These are phyloP conservation scores for Paramormyrops kingsleyae DNA, from an alignment of 2,113 vertebrate species.

Conservation along the genomic window DNA sequence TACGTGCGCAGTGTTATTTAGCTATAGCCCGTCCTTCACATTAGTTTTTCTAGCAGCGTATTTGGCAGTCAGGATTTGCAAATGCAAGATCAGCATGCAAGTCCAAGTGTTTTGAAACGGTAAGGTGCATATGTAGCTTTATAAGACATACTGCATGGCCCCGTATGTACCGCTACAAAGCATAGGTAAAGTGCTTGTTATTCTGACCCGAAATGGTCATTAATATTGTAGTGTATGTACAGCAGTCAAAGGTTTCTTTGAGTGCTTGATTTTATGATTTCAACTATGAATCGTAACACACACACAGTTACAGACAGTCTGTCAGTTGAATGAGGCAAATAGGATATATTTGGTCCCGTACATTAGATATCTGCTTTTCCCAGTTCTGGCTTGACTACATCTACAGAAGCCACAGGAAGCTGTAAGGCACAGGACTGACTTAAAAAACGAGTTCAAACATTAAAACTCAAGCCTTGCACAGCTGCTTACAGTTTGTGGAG, in stretches of 20 bases:
- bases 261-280: neutral
- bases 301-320: neutral
- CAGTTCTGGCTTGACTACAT: neutral
- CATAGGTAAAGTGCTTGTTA: neutral
- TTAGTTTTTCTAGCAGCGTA: neutral
- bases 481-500: neutral
- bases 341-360: neutral
- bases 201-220: neutral
- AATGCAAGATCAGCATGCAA: neutral
- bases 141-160: neutral
- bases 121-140: neutral
- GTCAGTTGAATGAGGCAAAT: neutral
- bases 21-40: neutral
- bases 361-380: neutral
- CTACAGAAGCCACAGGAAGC: neutral
- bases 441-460: neutral
- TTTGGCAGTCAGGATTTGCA: neutral
- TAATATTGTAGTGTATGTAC: neutral
- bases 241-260: neutral
- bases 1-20: neutral
- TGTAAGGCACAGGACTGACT: neutral
- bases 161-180: neutral
- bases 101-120: neutral
- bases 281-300: neutral
- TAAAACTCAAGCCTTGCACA: neutral